These are phyloP conservation scores for Chloroceryle amazona DNA, from an alignment of 2,797 vertebrate species.

Conservation along the genomic window DNA sequence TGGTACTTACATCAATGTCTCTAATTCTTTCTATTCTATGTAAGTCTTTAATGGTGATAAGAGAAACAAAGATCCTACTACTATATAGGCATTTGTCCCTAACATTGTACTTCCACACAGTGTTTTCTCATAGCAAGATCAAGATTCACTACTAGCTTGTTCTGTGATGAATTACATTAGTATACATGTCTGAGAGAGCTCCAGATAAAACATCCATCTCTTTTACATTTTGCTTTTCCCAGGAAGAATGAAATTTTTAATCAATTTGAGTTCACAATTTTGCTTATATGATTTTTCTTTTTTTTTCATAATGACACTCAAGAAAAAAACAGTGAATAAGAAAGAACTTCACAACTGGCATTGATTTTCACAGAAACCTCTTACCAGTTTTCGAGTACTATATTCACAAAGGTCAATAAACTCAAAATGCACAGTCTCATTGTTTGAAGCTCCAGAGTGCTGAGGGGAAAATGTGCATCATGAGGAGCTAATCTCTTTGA, in stretches of 20 bases:
- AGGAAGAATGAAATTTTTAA: background rate
- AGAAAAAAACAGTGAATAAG: background rate
- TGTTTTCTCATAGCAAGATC: background rate
- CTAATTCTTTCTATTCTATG: background rate
- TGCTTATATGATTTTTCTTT: background rate
- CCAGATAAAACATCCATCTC: background rate
- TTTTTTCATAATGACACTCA: background rate
- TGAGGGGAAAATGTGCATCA: background rate
- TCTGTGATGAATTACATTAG: background rate
- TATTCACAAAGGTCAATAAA: slow-evolving; percentile 30
- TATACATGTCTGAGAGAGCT: background rate
- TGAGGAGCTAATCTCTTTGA: background rate
- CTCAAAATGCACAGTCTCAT: background rate
- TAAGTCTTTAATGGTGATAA: background rate
- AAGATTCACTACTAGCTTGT: background rate
- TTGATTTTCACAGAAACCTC: slow-evolving; percentile 18
- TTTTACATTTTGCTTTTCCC: background rate
- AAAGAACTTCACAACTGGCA: background rate
- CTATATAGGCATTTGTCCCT: background rate
- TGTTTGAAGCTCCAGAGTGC: background rate
- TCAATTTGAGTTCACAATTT: background rate
- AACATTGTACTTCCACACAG: background rate
- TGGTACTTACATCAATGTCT: background rate
- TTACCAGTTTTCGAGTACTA: background rate
- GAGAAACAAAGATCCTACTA: background rate